Evolutionary conservation across 1,140 invertebrate species (phyloP), one percentile per base, ranked within the genome.

Genomic region (Bombus confusus): DNA sequence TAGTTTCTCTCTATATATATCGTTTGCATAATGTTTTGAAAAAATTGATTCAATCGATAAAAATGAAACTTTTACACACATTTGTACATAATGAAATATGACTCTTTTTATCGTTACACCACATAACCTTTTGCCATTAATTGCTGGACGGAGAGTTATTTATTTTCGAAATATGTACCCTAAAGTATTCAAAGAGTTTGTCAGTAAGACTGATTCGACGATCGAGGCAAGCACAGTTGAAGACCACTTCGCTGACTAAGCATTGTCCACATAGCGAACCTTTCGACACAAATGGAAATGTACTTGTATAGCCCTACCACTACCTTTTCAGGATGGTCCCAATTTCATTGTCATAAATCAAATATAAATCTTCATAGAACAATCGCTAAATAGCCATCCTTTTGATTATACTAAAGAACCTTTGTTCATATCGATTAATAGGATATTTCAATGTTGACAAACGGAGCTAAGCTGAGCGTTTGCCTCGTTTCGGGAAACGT

Each of bases 171-270:
- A 47, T 47, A 18, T 47, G 47, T 47, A 18, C 18, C 15, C 47
- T 15, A 47, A 47, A 15, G 64, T 18, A 3, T 25, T 1, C 39
- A 22, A 25, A 34, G 39, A 57, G 73, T 73, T 83, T 83, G 59
- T 18, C 64, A 62, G 52, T 25, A 59, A 89, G 68, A 87, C 79
- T 87, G 77, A 71, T 15, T 64, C 37, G 9, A 79, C 57, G 80
- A 90, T 72, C 57, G 62, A 86, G 41, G n/a, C 72, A 68, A 82
- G 9, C 66, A 66, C 28, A 57, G 68, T 68, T 39, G 12, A 73
- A 72, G 77, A 85, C 77, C 39, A 69, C 75, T 75, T 47, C 64
- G 86, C 86, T 90, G 88, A 90, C 69, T 90, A 90, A 90, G 83
- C 80, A n/a, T 28, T 34, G 69, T 84, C 72, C 71, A 75, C 64